Evolutionary conservation across 2,113 vertebrate species (phyloP), one percentile per base, ranked within the genome.

Genomic region (Corynorhinus townsendii): DNA sequence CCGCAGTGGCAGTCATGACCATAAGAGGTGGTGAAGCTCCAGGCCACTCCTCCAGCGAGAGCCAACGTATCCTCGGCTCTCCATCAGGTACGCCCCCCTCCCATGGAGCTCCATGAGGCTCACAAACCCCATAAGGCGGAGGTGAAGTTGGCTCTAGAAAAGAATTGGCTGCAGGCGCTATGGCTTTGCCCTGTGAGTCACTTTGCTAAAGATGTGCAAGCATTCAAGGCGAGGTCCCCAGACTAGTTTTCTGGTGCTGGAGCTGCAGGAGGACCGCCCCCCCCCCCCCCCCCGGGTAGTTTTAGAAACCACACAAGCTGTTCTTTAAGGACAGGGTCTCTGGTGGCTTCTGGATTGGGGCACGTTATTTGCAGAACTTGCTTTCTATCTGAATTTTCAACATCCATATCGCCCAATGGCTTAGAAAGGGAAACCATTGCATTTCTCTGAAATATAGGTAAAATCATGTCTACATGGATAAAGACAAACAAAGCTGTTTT

Each of bases 121-220:
- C 76, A 82, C 84, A 86, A 11, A 83, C 73, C 69, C 81, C 72
- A 54, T 3, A n/a, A 49, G 28, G 72, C 71, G 87, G 4, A 93
- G 86, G 35, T 33, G 71, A 85, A 76, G 73, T 3, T 73, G 62
- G 52, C 7, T 14, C 84, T 84, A 81, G 87, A 45, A 94, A 87
- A 95, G 40, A 89, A 40, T 64, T 52, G 59, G 75, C 95, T 96
- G 62, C 33, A 72, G 45, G 89, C 85, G 62, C 45, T 30, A 19
- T 83, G 49, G 86, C 40, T 85, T 93, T 84, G n/a, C 38, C 73
- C 83, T 0, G 0, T 14, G 12, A 77, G 38, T 47, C 22, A 75
- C 79, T 96, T 66, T 83, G 85, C 38, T 28, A 5, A 12, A 49
- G 86, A 69, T 11, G 10, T 40, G n/a, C 9, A 43, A 43, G 45